Percentiles rank a stretch among this genome's conserved stretches.
These are phyloP conservation scores for Phasia obesa DNA, from an alignment of 2,888 invertebrate species.

Conservation along the genomic window DNA sequence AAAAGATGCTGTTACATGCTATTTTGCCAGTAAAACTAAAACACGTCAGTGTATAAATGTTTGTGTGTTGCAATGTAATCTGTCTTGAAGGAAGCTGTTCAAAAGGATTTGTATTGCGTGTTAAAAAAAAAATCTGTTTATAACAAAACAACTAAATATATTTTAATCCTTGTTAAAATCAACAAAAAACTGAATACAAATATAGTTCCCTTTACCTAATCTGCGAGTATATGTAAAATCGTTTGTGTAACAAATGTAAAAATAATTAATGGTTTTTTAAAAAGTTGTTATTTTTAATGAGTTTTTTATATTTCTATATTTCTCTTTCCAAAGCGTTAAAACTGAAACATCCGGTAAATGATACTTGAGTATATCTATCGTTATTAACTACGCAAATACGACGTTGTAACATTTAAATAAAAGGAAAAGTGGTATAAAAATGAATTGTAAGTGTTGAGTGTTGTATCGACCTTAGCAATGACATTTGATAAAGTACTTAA, in stretches of 20 bases:
- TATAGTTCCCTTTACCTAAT: no score
- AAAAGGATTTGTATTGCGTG: constrained; percentile 72
- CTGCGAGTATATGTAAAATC: background rate
- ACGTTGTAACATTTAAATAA: background rate
- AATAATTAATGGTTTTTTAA: constrained; percentile 64
- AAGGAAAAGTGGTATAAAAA: background rate
- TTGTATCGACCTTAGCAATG: no score
- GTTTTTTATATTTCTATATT: constrained; percentile 1
- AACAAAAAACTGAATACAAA: no score
- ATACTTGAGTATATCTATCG: background rate
- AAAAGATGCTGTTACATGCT: background rate
- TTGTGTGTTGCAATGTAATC: constrained; percentile 10
- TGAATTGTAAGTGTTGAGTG: no score
- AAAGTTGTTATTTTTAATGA: constrained; percentile 53
- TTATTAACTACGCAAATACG: background rate
- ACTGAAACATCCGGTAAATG: constrained; percentile 43
- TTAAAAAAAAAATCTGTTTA: background rate
- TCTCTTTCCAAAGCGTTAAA: constrained; percentile 5
- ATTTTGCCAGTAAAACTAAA: constrained; percentile 4
- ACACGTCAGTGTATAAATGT: constrained; percentile 4
- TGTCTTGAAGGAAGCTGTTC: constrained; percentile 58
- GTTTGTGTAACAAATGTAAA: background rate
- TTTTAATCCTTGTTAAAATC: constrained; percentile 20
- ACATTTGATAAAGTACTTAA: no score
- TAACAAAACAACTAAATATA: background rate